phyloP scores from a whole-genome alignment of 2,888 invertebrate genomes.

The Eugnorisma glareosa region DNA sequence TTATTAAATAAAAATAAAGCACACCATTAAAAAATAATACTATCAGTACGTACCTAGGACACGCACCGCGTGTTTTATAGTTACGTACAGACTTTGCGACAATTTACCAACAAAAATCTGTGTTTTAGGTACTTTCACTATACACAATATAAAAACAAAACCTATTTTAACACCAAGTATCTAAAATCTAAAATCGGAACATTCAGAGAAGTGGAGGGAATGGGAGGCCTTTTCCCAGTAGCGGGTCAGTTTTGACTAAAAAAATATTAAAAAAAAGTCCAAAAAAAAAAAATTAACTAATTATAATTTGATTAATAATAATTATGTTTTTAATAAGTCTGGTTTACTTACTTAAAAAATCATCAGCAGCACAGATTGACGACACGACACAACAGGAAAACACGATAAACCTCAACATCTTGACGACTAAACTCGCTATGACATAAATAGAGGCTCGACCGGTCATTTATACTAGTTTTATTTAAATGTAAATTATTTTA shows the following conservation, averaged over 20 bases:
- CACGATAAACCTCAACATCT: slow-evolving; percentile 36
- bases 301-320: no score
- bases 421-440: slow-evolving; percentile 38
- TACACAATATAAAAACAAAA: not conserved
- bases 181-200: not conserved
- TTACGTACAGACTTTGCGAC: not conserved
- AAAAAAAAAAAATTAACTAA: not conserved
- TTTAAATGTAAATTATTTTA: not conserved
- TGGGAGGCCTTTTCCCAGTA: not conserved
- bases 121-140: not conserved
- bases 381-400: slow-evolving; percentile 34
- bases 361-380: slow-evolving; percentile 9
- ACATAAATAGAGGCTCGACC: not conserved
- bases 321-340: not conserved
- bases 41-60: not conserved
- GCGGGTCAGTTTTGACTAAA: no score
- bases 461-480: slow-evolving; percentile 38
- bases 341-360: slow-evolving; percentile 9
- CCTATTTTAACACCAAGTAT: no score
- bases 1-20: no score
- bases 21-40: no score
- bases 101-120: not conserved
- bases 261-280: not conserved
- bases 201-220: not conserved
- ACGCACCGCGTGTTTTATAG: not conserved